phyloP scores from a whole-genome alignment of 2,888 invertebrate genomes.

The Neuroscelio doddi region DNA sequence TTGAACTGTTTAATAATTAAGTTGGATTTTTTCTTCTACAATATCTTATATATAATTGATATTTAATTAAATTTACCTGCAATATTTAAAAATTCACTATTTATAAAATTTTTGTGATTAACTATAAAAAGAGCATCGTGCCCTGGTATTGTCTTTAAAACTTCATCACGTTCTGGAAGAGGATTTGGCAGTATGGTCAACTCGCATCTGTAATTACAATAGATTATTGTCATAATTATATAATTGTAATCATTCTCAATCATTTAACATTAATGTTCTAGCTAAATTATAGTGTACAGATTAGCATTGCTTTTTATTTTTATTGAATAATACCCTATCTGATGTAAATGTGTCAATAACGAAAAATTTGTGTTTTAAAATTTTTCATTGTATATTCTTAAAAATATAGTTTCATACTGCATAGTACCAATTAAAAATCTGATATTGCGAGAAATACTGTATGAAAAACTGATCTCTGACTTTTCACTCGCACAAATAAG shows the following conservation, averaged over 20 bases:
- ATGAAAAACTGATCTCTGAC: too few species aligned
- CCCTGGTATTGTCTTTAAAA: constrained; percentile 57
- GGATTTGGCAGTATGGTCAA: constrained; percentile 58
- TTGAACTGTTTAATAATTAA: too few species aligned
- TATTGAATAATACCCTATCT: too few species aligned
- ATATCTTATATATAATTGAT: background rate
- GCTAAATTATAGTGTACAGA: too few species aligned
- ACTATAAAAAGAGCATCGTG: constrained; percentile 61
- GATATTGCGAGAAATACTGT: too few species aligned
- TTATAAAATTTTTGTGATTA: constrained; percentile 62
- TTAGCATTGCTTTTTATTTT: too few species aligned
- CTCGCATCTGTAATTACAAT: constrained; percentile 54
- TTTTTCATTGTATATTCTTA: too few species aligned
- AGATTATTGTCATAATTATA: background rate
- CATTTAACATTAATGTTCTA: too few species aligned
- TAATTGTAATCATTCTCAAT: background rate
- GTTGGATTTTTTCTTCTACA: background rate
- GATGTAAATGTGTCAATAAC: too few species aligned
- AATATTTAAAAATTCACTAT: constrained; percentile 76
- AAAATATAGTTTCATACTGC: background rate
- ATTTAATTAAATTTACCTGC: constrained; percentile 74
- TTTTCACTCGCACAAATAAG: too few species aligned
- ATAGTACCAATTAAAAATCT: too few species aligned
- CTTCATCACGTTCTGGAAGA: constrained; percentile 48
- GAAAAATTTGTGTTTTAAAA: too few species aligned